Evolutionary conservation across 1,140 invertebrate species (phyloP).

Genomic region (Hyphantria cunea): DNA sequence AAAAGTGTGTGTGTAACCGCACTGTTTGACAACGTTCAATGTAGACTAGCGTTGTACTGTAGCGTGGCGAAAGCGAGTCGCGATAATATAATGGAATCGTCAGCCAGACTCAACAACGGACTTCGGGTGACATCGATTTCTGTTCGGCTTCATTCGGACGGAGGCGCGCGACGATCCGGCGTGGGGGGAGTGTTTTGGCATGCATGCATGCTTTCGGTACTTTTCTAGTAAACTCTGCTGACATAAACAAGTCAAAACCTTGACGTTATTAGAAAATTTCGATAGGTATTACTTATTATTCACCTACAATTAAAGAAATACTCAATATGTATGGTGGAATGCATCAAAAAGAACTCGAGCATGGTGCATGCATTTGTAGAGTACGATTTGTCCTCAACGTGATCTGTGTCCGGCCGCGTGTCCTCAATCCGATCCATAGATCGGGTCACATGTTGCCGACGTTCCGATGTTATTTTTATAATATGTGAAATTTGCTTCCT

Average conservation of each 20-base stretch:
- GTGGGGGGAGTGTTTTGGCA: conserved; percentile 42
- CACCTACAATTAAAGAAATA: too few species aligned
- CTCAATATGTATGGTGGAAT: too few species aligned
- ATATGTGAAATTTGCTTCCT: too few species aligned
- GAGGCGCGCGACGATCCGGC: conserved; percentile 2
- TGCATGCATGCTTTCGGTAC: conserved; percentile 4
- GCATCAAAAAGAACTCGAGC: too few species aligned
- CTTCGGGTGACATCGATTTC: conserved; percentile 71
- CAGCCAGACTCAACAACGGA: conserved; percentile 35
- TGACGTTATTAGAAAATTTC: too few species aligned
- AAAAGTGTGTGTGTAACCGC: conserved; percentile 29
- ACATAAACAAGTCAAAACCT: background rate
- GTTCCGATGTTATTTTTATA: too few species aligned
- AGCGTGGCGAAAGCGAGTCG: conserved; percentile 64
- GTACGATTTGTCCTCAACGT: too few species aligned
- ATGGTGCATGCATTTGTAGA: too few species aligned
- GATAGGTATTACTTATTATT: too few species aligned
- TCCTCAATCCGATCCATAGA: too few species aligned
- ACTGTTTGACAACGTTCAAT: conserved; percentile 32
- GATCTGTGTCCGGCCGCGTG: too few species aligned
- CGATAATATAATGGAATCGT: conserved; percentile 43
- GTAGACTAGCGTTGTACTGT: conserved; percentile 29
- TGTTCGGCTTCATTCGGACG: conserved; percentile 53
- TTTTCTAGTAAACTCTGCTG: conserved; percentile 12
- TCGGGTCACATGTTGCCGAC: too few species aligned